Evolutionary conservation across 2,797 vertebrate genomes (phyloP), one percentile per base, ranked within the genome.

Genomic region (Sebastes oblongus): DNA sequence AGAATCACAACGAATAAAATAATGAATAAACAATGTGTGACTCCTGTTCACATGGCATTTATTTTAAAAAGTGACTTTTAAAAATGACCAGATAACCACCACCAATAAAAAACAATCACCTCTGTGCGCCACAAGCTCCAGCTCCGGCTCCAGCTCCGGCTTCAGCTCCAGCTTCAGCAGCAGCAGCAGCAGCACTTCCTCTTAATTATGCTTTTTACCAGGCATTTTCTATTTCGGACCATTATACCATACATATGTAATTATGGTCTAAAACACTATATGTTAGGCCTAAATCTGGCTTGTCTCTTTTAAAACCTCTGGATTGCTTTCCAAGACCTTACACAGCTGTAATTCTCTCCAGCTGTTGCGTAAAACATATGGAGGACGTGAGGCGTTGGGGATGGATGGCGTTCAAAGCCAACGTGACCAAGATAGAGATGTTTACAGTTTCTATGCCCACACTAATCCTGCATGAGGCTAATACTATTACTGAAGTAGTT

Each of bases 221-320:
- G 86, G 62, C 88, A 82, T 88, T 88, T 91, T 92, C 90, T 94
- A 93, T 94, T 94, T 92, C 60, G 27, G 84, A 86, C 80, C 74
- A 82, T 87, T 82, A 90, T 86, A 78, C 78, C 74, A 89, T 88
- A 91, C 71, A 58, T 85, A 82, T 94, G 86, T 93, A 93, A 95
- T 94, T 94, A 93, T 95, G 94, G 93, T 93, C 84, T 91, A 86
- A 89, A 88, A 86, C 87, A 88, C 91, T 93, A 86, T 93, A 93
- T 88, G 90, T 91, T 88, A 76, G 74, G 62, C 91, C 90, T 93
- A 92, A 93, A 92, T 91, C 78, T 90, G 91, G 91, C 90, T 92
- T 91, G 89, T 91, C 89, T 89, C 84, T 86, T 52, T 76, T 55
- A 84, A 92, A 93, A 92, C 89, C 87, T 88, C 89, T 69, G 87